Conservation (phyloP, 2,888 invertebrate species). For the Coenonympha arcania region DNA sequence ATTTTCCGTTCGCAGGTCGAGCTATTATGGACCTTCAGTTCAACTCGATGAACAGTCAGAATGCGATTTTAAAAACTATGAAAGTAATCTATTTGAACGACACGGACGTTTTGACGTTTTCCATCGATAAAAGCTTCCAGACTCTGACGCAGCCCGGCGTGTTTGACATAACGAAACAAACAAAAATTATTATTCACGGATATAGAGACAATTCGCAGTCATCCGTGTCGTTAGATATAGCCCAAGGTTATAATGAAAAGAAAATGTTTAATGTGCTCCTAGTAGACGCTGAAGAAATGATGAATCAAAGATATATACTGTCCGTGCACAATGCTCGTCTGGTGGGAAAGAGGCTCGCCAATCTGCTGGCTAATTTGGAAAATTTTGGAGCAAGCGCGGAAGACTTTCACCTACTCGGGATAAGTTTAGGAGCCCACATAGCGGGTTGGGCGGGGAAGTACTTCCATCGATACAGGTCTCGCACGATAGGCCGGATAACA, state of each 20-base stretch:
- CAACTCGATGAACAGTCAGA: constrained; percentile 45
- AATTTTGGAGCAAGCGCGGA: constrained; percentile 59
- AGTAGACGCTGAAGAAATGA: constrained; percentile 63
- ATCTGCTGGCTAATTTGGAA: constrained; percentile 66
- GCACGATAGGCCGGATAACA: constrained; percentile 59
- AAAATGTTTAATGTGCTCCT: constrained; percentile 64
- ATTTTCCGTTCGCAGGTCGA: constrained; percentile 52
- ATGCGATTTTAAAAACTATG: constrained; percentile 54
- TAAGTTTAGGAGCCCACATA: constrained; percentile 75
- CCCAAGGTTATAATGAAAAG: constrained; percentile 60
- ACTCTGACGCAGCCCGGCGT: constrained; percentile 47
- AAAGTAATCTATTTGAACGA: constrained; percentile 55
- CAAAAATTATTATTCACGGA: constrained; percentile 66
- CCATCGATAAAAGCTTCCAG: constrained; percentile 54
- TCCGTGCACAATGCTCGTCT: constrained; percentile 63
- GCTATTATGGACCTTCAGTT: constrained; percentile 61
- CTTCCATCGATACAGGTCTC: constrained; percentile 55
- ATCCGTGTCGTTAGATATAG: constrained; percentile 55
- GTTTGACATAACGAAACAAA: constrained; percentile 64
- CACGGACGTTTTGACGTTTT: constrained; percentile 41
- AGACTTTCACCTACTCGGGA: constrained; percentile 72
- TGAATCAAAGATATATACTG: constrained; percentile 58
- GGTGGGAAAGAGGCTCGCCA: constrained; percentile 70
- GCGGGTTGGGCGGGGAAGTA: constrained; percentile 70
- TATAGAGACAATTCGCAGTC: constrained; percentile 65